Evolutionary conservation across 2,113 vertebrate genomes (phyloP), one percentile per base, ranked within the genome.

Genomic region (Daubentonia madagascariensis): DNA sequence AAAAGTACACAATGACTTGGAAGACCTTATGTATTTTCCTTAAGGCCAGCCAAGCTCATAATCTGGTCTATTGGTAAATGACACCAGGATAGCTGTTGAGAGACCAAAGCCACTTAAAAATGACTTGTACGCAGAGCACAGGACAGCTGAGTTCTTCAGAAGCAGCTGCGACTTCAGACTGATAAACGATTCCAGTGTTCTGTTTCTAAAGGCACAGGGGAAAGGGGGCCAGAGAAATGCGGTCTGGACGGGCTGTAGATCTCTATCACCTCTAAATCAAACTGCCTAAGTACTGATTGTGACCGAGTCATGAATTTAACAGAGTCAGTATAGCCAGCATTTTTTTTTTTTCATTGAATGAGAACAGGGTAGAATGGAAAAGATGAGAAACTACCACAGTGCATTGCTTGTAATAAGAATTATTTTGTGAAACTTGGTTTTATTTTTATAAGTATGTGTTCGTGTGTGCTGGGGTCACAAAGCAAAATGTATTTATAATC

Each of bases 101-200:
- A 98, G 45, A 10, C 88, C 8, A 96, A 78, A 91, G 40, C 54
- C 48, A 11, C n/a, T 84, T 97, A 72, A 96, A 94, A 92, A 70
- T 94, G 13, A 85, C 94, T 68, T 83, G 28, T 52, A 76, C 84
- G 86, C 67, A 97, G 68, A 95, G 95, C 3, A 75, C 22, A 63
- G 68, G 85, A 54, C 13, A 96, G 78, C 23, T 0, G 3, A 97
- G 92, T 86, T 57, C 45, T 68, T 91, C 85, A 96, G 89, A 87
- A 59, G 1, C 68, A 30, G 32, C 78, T 68, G 79, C 22, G 76
- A 94, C 63, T 97, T 85, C 28, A 92, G 83, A 95, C 1, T 50
- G 84, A 96, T 87, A 97, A 97, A 94, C 18, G 48, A 54, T 18
- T 92, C 9, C 3, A 93, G 23, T 48, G 75, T 92, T 85, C 40